Base-by-base conservation (phyloP, 2,113 vertebrate species). In the Pipa parva region DNA sequence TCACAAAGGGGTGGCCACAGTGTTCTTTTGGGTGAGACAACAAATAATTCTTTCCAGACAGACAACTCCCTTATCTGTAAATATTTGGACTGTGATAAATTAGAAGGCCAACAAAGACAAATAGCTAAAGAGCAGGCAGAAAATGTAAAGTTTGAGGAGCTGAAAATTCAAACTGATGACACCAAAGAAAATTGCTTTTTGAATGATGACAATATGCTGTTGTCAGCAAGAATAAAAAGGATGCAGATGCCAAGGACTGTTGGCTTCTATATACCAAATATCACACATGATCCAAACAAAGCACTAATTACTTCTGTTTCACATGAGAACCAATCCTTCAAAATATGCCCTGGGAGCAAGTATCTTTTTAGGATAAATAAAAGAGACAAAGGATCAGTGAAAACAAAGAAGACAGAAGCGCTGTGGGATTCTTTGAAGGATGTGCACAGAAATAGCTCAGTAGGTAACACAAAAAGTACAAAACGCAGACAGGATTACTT, bases 201-300 rank as follows among this genome's bases (percentile, higher is more conserved):
- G 72, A 72, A 39, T 27, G 57, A 70, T 54, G 28, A 72, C 68
- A 58, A 51, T 9, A 45, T 42, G 28, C 37, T 72, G 12, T 57
- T 73, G 71, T 54, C 78, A 55, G 63, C 29, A 75, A 72, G 74
- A 78, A 63, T 75, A 65, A 84, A 76, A 63, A 74, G 36, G 83
- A 73, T 18, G 12, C 45, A 60, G 46, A 71, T 48, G 7, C 77
- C 80, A 36, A 85, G 79, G 33, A 78, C 9, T 8, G 84, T 89
- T 13, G 85, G 74, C 0, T 90, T 90, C 76, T 79, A 85, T 57
- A 60, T 87, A 59, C 73, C 78, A 49, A 69, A 78, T 48, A 56
- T 72, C 2, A 59, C 46, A 67, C 61, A 50, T 31, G 63, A 74
- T 71, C 71, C 37, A 51, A 11, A 69, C 69, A 69, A 15, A 20